Base-by-base conservation (phyloP, 2,113 vertebrate genomes). In the Terrapene triunguis region DNA sequence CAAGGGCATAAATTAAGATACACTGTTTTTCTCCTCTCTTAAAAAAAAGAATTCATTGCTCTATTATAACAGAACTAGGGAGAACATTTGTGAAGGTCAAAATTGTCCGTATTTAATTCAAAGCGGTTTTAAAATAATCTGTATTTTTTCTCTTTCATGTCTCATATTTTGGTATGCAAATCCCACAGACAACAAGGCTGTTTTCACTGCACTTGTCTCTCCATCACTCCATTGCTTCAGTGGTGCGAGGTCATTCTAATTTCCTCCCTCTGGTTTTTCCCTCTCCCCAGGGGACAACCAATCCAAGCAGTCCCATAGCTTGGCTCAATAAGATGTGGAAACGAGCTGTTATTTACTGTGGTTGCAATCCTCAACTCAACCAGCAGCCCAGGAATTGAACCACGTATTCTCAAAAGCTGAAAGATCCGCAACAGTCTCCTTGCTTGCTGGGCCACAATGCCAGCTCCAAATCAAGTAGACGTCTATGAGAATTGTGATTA, bases 1-100 rank as follows among this genome's bases (percentile, higher is more conserved):
- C 98, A 98, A 97, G 91, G 96, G 80, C 93, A 97, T 98, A 98
- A 98, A 98, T 98, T 98, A 98, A 98, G 94, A 96, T 80, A 95
- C 9, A 85, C 25, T 92, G 65, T 90, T 98, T 98, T 96, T 85
- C 92, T 97, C 91, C 35, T 94, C 87, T 92, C 5, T 50, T 88
- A 94, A 94, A 97, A 96, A 89, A 84, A 91, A 95, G 78, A 91
- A 80, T 12, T 87, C 53, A 93, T 35, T 82, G 89, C 89, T 97
- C 89, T 96, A 92, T 94, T 96, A 80, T 53, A 97, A 95, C 12
- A 94, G 88, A 95, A 98, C 57, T 94, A 92, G 79, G 53, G 25
- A 21, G 80, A 92, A 95, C 79, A 94, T 89, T 81, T 19, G 51
- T 79, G 94, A 97, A 98, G 92, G 96, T 96, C 92, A 97, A 93